Evolutionary conservation across 1,140 invertebrate genomes (phyloP), one percentile per base, ranked within the genome.

Genomic region (Macrobrachium rosenbergii): DNA sequence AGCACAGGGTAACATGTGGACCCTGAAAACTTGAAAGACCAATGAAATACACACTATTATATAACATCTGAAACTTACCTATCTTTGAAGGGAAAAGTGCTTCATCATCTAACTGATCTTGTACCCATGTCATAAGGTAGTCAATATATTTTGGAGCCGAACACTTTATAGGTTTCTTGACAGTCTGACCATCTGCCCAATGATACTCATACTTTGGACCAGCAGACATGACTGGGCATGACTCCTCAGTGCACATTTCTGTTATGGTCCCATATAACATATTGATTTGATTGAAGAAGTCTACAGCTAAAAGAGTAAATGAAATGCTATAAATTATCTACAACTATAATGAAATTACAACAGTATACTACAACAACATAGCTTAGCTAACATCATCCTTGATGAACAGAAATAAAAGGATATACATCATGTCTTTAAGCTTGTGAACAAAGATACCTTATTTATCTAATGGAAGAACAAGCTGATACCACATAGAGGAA

Each of bases 211-310:
- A 99, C 92, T 99, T 99, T 81, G 98, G 98, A 45, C 90, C 91
- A 19, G 94, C 94, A 73, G 93, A 94, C 99, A 99, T 99, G 83
- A 99, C 98, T 19, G 98, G 95, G 93, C 99, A 99, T 89, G 96
- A 97, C 90, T 99, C 97, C 92, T 99, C 98, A 0, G 98, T 99
- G 92, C 99, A 99, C 93, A 99, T 99, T 92, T 99, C 99, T 45
- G 98, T 99, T 91, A 99, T 99, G 16, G 98, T 99, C 8, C 99
- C 99, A 92, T 99, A 99, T 72, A 99, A 93, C 99, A 99, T 99
- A 92, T 99, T 99, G 90, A 99, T 99, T 95, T 91, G 88, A 83
- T 89, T 90, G 88, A 91, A 83, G 64, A 84, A 90, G 64, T 89
- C 94, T 95, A 95, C 93, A 98, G 98, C 98, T 99, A 92, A 79